Percentiles rank a stretch among this genome's conserved stretches.
These are phyloP conservation scores for Riptortus pedestris DNA, from an alignment of 1,140 invertebrate genomes.

Conservation along the genomic window DNA sequence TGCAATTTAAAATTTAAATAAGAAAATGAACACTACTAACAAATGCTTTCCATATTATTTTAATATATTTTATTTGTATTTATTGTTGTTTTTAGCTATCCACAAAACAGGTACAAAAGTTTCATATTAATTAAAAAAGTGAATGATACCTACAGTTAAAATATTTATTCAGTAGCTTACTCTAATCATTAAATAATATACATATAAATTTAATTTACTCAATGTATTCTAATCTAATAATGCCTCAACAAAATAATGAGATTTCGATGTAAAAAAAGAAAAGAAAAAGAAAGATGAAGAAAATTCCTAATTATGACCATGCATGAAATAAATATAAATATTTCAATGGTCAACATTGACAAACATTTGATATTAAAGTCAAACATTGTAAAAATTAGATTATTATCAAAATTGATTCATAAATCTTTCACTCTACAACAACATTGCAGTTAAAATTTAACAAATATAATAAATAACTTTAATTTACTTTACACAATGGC, in stretches of 20 bases:
- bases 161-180: too few relatives aligned
- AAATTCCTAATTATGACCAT: not conserved
- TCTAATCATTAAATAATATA: too few relatives aligned
- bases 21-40: too few relatives aligned
- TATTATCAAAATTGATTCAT: not conserved
- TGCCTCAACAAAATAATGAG: not conserved
- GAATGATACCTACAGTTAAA: too few relatives aligned
- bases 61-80: too few relatives aligned
- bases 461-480: slow-evolving; percentile 10
- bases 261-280: not conserved
- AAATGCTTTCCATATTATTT: too few relatives aligned
- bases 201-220: too few relatives aligned
- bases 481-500: not conserved
- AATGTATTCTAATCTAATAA: not conserved
- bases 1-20: too few relatives aligned
- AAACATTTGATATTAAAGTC: not conserved
- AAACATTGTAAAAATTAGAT: not conserved
- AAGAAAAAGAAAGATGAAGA: not conserved
- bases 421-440: not conserved
- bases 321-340: not conserved
- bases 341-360: not conserved
- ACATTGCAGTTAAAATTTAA: slow-evolving; percentile 3
- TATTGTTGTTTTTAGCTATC: too few relatives aligned
- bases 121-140: too few relatives aligned
- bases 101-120: too few relatives aligned